Evolutionary conservation across 2,888 invertebrate species (phyloP).

Genomic region (Drosophila nr. fundita): DNA sequence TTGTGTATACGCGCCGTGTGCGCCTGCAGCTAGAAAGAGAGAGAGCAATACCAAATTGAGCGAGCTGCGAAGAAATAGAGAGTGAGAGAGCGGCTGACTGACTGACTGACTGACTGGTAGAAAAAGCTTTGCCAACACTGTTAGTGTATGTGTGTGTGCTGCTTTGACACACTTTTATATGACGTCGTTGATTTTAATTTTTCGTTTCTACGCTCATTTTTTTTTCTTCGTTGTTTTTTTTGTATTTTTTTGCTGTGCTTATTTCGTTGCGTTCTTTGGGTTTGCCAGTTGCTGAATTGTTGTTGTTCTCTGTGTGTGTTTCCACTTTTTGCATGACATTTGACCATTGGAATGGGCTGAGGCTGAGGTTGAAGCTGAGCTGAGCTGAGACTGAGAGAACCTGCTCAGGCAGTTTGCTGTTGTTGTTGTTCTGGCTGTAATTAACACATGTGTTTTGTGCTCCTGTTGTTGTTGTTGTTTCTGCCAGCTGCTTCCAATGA

Average conservation of each 20-base stretch:
- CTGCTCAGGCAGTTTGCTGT: constrained; percentile 23
- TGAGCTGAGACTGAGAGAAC: constrained; percentile 25
- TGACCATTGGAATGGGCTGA: constrained; percentile 65
- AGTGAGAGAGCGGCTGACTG: constrained; percentile 42
- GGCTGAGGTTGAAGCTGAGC: constrained; percentile 6
- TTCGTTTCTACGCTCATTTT: constrained; percentile 59
- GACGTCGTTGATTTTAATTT: constrained; percentile 81
- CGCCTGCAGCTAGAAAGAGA: constrained; percentile 39
- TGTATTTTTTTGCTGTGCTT: constrained; percentile 23
- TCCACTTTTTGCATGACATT: constrained; percentile 65
- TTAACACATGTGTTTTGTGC: constrained; percentile 49
- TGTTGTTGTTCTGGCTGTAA: constrained; percentile 35
- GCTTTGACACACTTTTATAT: constrained; percentile 83
- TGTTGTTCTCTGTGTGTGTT: constrained; percentile 22
- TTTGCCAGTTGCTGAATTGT: constrained; percentile 36
- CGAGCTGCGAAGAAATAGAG: constrained; percentile 32
- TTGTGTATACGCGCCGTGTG: constrained; percentile 74
- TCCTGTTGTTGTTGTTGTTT: constrained; percentile 13
- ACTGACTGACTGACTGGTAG: constrained; percentile 29
- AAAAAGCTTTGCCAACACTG: constrained; percentile 61
- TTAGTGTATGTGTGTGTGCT: constrained; percentile 44
- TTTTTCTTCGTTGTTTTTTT: constrained; percentile 29
- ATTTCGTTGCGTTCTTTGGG: constrained; percentile 41
- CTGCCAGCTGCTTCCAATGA: constrained; percentile 38
- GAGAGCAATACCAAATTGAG: constrained; percentile 14